Evolutionary conservation across 2,797 vertebrate genomes (phyloP).

Genomic region (Ptychadena robeensis): DNA sequence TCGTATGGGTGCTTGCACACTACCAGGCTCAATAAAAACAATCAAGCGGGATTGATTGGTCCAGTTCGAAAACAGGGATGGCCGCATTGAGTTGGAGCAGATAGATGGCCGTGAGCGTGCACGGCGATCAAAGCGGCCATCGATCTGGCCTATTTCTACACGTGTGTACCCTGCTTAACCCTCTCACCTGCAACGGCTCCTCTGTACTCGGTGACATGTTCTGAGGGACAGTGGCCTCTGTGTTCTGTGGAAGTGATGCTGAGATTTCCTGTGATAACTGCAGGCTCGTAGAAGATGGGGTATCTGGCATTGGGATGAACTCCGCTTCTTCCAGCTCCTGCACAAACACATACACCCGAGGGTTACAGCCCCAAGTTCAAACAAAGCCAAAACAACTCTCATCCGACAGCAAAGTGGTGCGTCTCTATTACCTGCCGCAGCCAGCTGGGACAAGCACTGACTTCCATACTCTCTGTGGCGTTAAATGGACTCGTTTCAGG

Average conservation of each 20-base stretch:
- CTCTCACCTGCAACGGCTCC: background rate
- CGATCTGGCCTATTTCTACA: too few relatives aligned
- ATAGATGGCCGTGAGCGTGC: too few relatives aligned
- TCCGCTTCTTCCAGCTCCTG: slow-evolving; percentile 96
- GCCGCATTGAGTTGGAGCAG: too few relatives aligned
- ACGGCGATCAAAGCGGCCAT: too few relatives aligned
- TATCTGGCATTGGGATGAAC: slow-evolving; percentile 92
- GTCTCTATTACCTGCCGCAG: slow-evolving; percentile 85
- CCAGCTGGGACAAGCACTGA: slow-evolving; percentile 96
- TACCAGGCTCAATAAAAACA: too few relatives aligned
- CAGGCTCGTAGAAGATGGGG: slow-evolving; percentile 2
- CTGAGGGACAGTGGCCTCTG: background rate
- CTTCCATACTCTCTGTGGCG: slow-evolving; percentile 81
- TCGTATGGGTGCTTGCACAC: too few relatives aligned
- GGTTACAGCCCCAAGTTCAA: background rate
- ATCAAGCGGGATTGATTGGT: too few relatives aligned
- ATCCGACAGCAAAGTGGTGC: too few relatives aligned
- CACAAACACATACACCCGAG: slow-evolving; percentile 37
- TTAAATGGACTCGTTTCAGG: slow-evolving; percentile 80
- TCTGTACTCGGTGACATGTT: background rate
- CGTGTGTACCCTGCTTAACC: background rate
- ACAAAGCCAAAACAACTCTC: background rate
- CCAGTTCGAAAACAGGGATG: too few relatives aligned
- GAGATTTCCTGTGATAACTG: slow-evolving; percentile 20
- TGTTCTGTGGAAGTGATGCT: background rate